These are phyloP conservation scores for Troides aeacus DNA, from an alignment of 2,888 invertebrate genomes.

Conservation along the genomic window DNA sequence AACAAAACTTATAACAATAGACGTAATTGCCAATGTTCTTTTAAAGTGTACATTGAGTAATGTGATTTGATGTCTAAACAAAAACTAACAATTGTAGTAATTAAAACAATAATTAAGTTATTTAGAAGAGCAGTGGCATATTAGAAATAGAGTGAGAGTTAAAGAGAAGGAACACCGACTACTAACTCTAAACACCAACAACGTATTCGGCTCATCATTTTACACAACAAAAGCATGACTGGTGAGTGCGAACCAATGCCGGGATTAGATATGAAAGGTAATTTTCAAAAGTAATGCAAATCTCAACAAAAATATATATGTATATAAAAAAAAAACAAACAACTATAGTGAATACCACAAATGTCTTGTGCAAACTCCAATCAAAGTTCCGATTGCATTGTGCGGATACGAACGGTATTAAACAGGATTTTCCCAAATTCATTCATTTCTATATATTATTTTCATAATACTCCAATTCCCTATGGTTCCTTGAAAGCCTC, in stretches of 20 bases:
- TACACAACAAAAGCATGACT: conserved; percentile 61
- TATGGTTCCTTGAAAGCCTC: too few relatives aligned
- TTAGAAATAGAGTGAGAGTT: conserved; percentile 53
- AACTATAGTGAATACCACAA: conserved; percentile 41
- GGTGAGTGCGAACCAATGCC: conserved; percentile 76
- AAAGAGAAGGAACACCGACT: conserved; percentile 80
- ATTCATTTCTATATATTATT: too few relatives aligned
- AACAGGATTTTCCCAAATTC: neutral
- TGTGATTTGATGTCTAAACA: too few relatives aligned
- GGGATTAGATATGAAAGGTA: conserved; percentile 46
- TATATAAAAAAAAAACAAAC: neutral
- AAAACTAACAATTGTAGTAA: neutral
- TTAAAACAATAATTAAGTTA: conserved; percentile 15
- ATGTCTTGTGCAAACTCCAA: conserved; percentile 64
- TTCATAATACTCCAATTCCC: too few relatives aligned
- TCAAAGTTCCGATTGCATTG: conserved; percentile 51
- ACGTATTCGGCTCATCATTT: conserved; percentile 9
- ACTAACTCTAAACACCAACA: conserved; percentile 53
- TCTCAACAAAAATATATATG: conserved; percentile 37
- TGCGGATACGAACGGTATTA: conserved; percentile 34
- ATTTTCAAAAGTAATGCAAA: conserved; percentile 46
- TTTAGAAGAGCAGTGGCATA: conserved; percentile 51
- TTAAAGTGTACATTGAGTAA: conserved; percentile 5
- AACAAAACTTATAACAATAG: neutral
- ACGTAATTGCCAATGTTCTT: conserved; percentile 10